Evolutionary conservation across 2,888 invertebrate species (phyloP).

Genomic region (Caenorhabditis sulstoni): DNA sequence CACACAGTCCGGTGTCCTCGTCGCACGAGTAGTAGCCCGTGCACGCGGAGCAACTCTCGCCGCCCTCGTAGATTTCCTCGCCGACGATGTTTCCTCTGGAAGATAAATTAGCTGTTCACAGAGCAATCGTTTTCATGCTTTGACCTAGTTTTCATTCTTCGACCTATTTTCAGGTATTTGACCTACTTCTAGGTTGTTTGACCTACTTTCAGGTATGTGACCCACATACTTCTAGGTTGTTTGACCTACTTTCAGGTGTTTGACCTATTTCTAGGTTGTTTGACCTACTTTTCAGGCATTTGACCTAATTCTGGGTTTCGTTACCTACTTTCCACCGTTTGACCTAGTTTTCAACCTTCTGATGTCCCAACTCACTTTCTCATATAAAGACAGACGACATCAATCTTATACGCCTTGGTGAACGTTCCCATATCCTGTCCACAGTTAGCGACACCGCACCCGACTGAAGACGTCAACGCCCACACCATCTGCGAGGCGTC

Average conservation of each 20-base stretch:
- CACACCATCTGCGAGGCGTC: conserved; percentile 12
- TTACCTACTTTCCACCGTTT: too few species aligned
- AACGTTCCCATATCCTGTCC: conserved; percentile 2
- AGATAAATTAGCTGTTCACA: too few species aligned
- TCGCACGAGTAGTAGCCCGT: neutral
- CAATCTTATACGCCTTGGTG: neutral
- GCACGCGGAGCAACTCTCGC: neutral
- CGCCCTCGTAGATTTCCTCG: conserved; percentile 2
- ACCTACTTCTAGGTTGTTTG: too few species aligned
- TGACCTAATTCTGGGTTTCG: too few species aligned
- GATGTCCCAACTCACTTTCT: neutral
- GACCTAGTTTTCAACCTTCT: neutral
- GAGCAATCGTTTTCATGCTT: too few species aligned
- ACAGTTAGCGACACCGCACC: conserved; percentile 25
- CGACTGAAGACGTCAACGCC: neutral
- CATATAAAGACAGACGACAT: conserved; percentile 11
- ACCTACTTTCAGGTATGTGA: too few species aligned
- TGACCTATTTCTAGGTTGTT: too few species aligned
- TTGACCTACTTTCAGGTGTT: too few species aligned
- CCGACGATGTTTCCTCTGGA: conserved; percentile 13
- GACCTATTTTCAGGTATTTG: too few species aligned
- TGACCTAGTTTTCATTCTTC: too few species aligned
- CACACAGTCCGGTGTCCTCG: neutral
- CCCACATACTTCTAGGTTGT: too few species aligned
- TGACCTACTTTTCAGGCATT: too few species aligned